Evolutionary conservation across 2,797 vertebrate species (phyloP).

Genomic region (Toxotes lorentzi): DNA sequence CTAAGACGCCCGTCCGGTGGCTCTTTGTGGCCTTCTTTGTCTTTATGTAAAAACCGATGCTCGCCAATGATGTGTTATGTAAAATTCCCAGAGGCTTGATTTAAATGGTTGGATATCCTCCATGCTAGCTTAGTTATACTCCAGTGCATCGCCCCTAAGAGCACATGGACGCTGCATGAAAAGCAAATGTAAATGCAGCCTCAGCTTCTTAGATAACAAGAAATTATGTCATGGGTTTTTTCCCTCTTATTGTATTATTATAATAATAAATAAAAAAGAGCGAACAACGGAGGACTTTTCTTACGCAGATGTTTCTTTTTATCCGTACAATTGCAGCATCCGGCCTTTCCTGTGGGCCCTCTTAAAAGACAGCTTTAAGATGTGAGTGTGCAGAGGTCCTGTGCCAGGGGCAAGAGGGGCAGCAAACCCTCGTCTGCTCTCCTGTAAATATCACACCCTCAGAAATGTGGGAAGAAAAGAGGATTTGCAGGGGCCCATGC

Average conservation of each 20-base stretch:
- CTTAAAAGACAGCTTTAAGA: conserved; percentile 69
- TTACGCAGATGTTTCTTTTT: conserved; percentile 87
- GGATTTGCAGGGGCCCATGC: conserved; percentile 77
- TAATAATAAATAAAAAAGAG: conserved; percentile 84
- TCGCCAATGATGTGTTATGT: conserved; percentile 90
- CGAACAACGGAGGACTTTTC: conserved; percentile 76
- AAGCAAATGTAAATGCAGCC: conserved; percentile 87
- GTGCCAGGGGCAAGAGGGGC: conserved; percentile 80
- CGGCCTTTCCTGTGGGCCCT: conserved; percentile 59
- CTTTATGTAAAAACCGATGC: conserved; percentile 89
- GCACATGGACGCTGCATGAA: conserved; percentile 82
- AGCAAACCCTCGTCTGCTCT: conserved; percentile 74
- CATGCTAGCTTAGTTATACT: conserved; percentile 91
- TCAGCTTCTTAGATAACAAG: conserved; percentile 84
- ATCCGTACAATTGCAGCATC: conserved; percentile 76
- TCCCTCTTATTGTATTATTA: conserved; percentile 82
- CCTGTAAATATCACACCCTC: conserved; percentile 72
- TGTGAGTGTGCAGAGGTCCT: conserved; percentile 60
- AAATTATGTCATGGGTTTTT: conserved; percentile 85
- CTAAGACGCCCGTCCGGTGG: conserved; percentile 85
- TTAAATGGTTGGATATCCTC: conserved; percentile 89
- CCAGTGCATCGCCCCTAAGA: conserved; percentile 86
- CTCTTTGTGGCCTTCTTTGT: conserved; percentile 86
- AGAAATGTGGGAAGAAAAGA: conserved; percentile 73
- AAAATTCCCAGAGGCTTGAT: conserved; percentile 87